phyloP scores from a whole-genome alignment of 2,888 invertebrate genomes.

The Cephus nigrinus region DNA sequence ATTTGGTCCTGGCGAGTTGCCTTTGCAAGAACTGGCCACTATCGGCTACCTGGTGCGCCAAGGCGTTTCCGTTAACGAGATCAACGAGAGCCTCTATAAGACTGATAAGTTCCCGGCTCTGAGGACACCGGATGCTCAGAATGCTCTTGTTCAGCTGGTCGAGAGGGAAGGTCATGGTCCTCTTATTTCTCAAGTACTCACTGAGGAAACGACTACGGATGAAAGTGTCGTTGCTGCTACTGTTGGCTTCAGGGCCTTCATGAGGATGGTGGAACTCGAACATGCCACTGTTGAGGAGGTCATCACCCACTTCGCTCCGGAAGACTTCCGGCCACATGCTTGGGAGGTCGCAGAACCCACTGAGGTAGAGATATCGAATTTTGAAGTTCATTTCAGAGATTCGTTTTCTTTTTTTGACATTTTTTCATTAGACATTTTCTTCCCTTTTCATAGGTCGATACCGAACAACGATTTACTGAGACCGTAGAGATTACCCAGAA shows the following conservation, averaged over 20 bases:
- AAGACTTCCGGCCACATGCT: conserved; percentile 84
- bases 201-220: conserved; percentile 83
- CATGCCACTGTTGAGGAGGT: conserved; percentile 87
- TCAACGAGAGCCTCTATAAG: conserved; percentile 79
- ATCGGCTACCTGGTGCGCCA: conserved; percentile 82
- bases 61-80: conserved; percentile 81
- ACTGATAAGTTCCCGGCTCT: conserved; percentile 84
- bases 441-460: conserved; percentile 53
- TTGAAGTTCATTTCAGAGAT: background rate
- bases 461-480: conserved; percentile 63
- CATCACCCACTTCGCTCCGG: conserved; percentile 83
- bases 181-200: conserved; percentile 83
- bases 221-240: conserved; percentile 82
- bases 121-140: conserved; percentile 84
- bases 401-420: background rate
- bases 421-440: background rate
- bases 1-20: conserved; percentile 83
- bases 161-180: conserved; percentile 86
- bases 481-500: conserved; percentile 65
- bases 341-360: conserved; percentile 82
- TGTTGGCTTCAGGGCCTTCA: conserved; percentile 86
- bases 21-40: conserved; percentile 83
- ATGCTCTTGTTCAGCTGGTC: conserved; percentile 85
- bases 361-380: conserved; percentile 68
- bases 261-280: conserved; percentile 85